Conservation (phyloP, 1,140 invertebrate species). For the Wiebesia pumilae region DNA sequence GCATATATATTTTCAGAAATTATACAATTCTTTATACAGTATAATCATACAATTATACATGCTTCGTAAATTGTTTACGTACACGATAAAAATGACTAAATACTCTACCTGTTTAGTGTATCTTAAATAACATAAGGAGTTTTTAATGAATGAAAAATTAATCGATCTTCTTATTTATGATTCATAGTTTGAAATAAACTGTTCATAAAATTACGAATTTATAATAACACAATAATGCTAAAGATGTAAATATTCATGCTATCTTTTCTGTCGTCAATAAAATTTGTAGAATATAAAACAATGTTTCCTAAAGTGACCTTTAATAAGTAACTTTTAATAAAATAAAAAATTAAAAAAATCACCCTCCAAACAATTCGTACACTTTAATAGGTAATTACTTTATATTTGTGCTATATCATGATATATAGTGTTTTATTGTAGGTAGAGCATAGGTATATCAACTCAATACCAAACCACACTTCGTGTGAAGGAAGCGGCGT, state of each 20-base stretch:
- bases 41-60: no score
- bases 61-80: not conserved
- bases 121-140: not conserved
- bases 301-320: not conserved
- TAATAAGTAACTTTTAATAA: no score
- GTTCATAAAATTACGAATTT: not conserved
- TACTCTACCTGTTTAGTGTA: not conserved
- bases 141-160: not conserved
- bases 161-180: not conserved
- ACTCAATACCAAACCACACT: not conserved
- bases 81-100: not conserved
- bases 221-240: not conserved
- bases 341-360: no score
- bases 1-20: not conserved
- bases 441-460: not conserved
- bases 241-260: not conserved
- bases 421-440: slow-evolving; percentile 14
- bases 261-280: not conserved
- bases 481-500: slow-evolving; percentile 23
- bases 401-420: slow-evolving; percentile 8
- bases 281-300: slow-evolving; percentile 6
- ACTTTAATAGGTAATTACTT: slow-evolving; percentile 35
- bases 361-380: no score
- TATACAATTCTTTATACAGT: not conserved
- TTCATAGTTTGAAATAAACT: not conserved